phyloP scores from a whole-genome alignment of 2,888 invertebrate genomes.

The Sylvicola cinctus region DNA sequence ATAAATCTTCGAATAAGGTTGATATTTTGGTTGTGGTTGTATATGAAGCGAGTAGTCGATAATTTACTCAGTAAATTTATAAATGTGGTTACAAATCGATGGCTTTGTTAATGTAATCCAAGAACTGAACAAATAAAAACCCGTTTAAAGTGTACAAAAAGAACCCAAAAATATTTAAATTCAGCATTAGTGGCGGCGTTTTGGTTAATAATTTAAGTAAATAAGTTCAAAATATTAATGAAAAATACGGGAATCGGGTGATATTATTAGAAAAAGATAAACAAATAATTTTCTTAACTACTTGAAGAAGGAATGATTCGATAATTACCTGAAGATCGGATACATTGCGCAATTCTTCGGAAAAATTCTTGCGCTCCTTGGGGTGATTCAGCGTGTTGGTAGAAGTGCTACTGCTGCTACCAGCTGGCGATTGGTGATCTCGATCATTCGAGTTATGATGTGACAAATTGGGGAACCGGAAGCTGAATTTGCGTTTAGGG shows the following conservation, averaged over 20 bases:
- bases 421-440: slow-evolving; percentile 1
- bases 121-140: slow-evolving; percentile 4
- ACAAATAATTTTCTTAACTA: neutral
- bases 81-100: slow-evolving; percentile 5
- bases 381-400: slow-evolving; percentile 23
- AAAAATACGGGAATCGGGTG: too few relatives aligned
- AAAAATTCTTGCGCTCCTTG: slow-evolving; percentile 52
- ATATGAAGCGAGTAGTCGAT: neutral
- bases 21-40: too few relatives aligned
- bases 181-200: neutral
- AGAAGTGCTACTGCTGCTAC: slow-evolving; percentile 18
- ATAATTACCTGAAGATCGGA: slow-evolving; percentile 65
- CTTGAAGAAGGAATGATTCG: neutral
- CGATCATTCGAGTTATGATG: slow-evolving; percentile 11
- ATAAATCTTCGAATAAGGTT: too few relatives aligned
- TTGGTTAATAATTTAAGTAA: too few relatives aligned
- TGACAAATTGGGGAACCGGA: slow-evolving; percentile 38
- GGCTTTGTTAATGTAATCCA: slow-evolving; percentile 7
- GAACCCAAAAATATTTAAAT: slow-evolving; percentile 1
- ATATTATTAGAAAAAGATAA: slow-evolving; percentile 5
- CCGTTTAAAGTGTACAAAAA: slow-evolving; percentile 1
- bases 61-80: neutral
- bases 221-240: too few relatives aligned
- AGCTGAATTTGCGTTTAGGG: slow-evolving; percentile 58
- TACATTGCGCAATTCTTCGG: slow-evolving; percentile 68